phyloP scores from a whole-genome alignment of 2,113 vertebrate species.

The Aythya baeri region DNA sequence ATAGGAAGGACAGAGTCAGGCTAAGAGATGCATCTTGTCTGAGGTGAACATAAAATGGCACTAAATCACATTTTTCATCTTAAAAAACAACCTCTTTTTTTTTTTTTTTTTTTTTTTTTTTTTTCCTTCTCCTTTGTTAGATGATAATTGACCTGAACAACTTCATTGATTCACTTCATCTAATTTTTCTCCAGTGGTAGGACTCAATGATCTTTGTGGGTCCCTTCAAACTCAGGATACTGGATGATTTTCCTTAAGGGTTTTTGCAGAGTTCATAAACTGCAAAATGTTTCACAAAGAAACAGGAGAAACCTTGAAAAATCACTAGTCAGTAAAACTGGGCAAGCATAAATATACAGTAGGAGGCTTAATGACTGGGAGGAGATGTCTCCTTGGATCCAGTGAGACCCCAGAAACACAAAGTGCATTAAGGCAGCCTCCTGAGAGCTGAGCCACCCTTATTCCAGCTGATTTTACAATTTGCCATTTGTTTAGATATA shows the following conservation, averaged over 20 bases:
- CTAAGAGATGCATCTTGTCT: neutral
- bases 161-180: neutral
- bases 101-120: too few species aligned
- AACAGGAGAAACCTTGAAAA: neutral
- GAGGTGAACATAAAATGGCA: neutral
- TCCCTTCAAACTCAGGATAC: neutral
- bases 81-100: neutral
- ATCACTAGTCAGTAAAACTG: neutral
- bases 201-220: neutral
- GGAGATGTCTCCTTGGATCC: neutral
- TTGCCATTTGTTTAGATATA: neutral
- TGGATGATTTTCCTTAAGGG: neutral
- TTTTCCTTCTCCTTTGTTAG: neutral
- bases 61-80: neutral
- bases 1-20: neutral
- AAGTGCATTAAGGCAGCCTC: neutral
- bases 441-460: neutral
- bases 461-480: neutral
- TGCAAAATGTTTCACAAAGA: neutral
- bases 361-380: neutral
- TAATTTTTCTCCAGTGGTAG: neutral
- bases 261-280: neutral
- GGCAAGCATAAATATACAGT: neutral
- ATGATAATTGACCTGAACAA: neutral
- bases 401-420: neutral